Conservation (phyloP, 2,113 vertebrate species). For the Saimiri boliviensis region DNA sequence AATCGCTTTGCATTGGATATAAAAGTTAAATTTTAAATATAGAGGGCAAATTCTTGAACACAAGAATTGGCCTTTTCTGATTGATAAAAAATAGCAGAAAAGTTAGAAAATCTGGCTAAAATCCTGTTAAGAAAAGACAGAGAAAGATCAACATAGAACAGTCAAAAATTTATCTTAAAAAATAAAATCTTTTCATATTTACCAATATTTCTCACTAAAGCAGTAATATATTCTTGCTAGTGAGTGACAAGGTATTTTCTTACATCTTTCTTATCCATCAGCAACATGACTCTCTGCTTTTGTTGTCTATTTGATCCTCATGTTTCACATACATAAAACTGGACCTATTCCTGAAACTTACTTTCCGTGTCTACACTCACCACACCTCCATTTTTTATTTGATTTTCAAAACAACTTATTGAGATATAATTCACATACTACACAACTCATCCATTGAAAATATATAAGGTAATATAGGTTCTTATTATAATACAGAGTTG, state of each 20-base stretch:
- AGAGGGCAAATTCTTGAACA: neutral
- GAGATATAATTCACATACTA: neutral
- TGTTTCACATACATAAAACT: neutral
- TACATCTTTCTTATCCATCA: neutral
- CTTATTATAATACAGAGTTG: neutral
- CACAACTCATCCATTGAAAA: neutral
- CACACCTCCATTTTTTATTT: neutral
- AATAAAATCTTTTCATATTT: neutral
- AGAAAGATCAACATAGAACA: neutral
- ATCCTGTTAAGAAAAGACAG: neutral
- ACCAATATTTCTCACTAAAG: neutral
- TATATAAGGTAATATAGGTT: neutral
- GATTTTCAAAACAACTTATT: neutral
- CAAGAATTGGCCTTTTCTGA: neutral
- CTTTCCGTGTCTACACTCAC: neutral
- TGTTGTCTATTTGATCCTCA: neutral
- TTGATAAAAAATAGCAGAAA: neutral
- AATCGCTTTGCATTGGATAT: neutral
- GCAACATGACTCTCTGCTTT: neutral
- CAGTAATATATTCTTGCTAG: neutral
- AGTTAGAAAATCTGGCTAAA: neutral
- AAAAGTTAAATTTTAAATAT: neutral
- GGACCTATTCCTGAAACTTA: neutral
- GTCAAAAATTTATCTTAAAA: neutral
- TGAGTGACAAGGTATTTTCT: neutral